phyloP scores from a whole-genome alignment of 2,888 invertebrate species.

The Villa cingulata region DNA sequence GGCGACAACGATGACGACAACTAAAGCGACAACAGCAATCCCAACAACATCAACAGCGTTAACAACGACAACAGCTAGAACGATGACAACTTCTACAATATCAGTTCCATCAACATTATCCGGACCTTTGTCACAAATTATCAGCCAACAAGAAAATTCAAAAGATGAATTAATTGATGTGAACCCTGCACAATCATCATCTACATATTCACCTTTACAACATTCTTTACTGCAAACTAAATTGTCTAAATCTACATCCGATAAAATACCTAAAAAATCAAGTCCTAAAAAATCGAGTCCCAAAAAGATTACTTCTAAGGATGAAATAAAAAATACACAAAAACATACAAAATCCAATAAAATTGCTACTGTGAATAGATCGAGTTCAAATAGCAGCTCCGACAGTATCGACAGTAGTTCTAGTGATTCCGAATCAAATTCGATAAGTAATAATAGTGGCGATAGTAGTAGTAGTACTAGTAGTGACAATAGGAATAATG shows the following conservation, averaged over 20 bases:
- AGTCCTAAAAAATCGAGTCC: not conserved
- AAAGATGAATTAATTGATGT: no score
- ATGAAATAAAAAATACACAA: not conserved
- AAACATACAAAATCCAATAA: not conserved
- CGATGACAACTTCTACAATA: no score
- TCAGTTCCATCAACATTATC: no score
- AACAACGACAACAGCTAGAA: not conserved
- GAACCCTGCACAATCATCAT: no score
- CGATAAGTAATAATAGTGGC: slow-evolving; percentile 16
- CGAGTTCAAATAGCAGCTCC: slow-evolving; percentile 1
- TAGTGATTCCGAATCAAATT: slow-evolving; percentile 14
- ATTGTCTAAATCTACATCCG: no score
- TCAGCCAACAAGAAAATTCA: not conserved
- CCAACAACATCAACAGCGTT: no score
- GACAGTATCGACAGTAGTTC: slow-evolving; percentile 12
- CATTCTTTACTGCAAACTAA: no score
- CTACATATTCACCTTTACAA: no score
- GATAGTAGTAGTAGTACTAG: slow-evolving; percentile 15
- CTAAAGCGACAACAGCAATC: no score
- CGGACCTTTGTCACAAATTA: not conserved
- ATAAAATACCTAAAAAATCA: not conserved
- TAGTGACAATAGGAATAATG: not conserved
- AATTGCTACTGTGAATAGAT: not conserved
- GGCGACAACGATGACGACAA: not conserved
- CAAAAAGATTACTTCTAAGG: not conserved